Base-by-base conservation (phyloP, 2,113 vertebrate species). In the Phodopus roborovskii region DNA sequence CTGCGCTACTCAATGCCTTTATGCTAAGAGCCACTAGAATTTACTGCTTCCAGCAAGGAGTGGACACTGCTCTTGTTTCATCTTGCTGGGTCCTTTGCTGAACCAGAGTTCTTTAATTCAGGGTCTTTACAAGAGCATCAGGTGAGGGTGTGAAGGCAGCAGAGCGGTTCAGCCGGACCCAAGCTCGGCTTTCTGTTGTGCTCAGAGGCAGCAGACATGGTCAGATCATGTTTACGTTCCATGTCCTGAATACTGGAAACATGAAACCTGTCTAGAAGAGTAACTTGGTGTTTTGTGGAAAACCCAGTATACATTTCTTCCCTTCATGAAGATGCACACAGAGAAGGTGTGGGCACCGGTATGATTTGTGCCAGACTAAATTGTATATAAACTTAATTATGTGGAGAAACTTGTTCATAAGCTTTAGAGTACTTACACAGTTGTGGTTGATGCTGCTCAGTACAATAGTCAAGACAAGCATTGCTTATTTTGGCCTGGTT, bases 241-340 rank as follows among this genome's bases (percentile, higher is more conserved):
- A 78, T 93, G 74, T 87, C 58, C 60, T 56, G 91, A 92, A 96
- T 96, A 82, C 42, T 88, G 95, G 97, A 93, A 94, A 96, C 90
- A 48, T 71, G 94, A 96, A 94, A 77, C 53, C 64, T 77, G 90
- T 86, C 58, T 66, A 75, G 60, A 90, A 22, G 17, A 60, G 78
- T 73, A 91, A 68, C 64, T 77, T 93, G 93, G 74, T 56, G 56
- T 50, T 64, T 1, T 64, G 64, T 93, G 91, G 97, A 97, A 97
- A 97, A 97, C 26, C 58, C 45, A 77, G 96, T 94, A 10, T 94
- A 90, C 64, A 85, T 97, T 95, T 90, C 90, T 93, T 90, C 88
- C 58, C 70, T 93, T 75, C 66, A 53, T 60, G 53, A 91, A 94
- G 74, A 39, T 53, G 10, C 39, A 22, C 19, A 42, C 13, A 81